These are phyloP conservation scores for Scortum barcoo DNA, from an alignment of 2,113 vertebrate species.

Conservation along the genomic window DNA sequence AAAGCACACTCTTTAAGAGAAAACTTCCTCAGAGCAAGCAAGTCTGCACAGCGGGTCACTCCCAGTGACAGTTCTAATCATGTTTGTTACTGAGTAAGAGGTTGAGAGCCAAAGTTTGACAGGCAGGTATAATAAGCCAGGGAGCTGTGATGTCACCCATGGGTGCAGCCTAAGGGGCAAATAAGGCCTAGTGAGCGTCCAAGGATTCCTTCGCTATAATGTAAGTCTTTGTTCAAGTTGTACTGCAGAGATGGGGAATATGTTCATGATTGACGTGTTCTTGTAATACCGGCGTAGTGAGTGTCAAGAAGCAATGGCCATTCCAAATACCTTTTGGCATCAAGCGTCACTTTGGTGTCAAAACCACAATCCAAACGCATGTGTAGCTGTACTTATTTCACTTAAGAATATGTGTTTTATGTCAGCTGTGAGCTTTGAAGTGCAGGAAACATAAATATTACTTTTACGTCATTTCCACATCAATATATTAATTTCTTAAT, in stretches of 20 bases:
- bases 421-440: slow-evolving; percentile 38
- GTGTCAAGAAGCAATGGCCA: slow-evolving; percentile 69
- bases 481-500: not conserved
- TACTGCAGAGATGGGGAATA: slow-evolving; percentile 75
- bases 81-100: slow-evolving; percentile 71
- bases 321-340: slow-evolving; percentile 77
- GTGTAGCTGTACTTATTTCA: slow-evolving; percentile 60
- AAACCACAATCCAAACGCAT: slow-evolving; percentile 50
- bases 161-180: slow-evolving; percentile 75
- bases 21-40: slow-evolving; percentile 67
- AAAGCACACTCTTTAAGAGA: slow-evolving; percentile 45
- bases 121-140: slow-evolving; percentile 83
- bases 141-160: slow-evolving; percentile 79
- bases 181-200: slow-evolving; percentile 57
- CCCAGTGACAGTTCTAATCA: slow-evolving; percentile 57
- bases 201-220: slow-evolving; percentile 75
- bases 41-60: slow-evolving; percentile 49
- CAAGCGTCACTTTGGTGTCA: slow-evolving; percentile 62
- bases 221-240: slow-evolving; percentile 79
- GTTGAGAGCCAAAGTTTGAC: slow-evolving; percentile 69
- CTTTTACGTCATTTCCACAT: slow-evolving; percentile 22
- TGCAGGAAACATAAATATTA: slow-evolving; percentile 8
- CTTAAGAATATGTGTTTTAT: slow-evolving; percentile 47
- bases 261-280: slow-evolving; percentile 78
- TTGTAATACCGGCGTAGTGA: slow-evolving; percentile 81